Evolutionary conservation across 2,888 invertebrate species (phyloP), one percentile per base, ranked within the genome.

Genomic region (Napeogenes sylphis): DNA sequence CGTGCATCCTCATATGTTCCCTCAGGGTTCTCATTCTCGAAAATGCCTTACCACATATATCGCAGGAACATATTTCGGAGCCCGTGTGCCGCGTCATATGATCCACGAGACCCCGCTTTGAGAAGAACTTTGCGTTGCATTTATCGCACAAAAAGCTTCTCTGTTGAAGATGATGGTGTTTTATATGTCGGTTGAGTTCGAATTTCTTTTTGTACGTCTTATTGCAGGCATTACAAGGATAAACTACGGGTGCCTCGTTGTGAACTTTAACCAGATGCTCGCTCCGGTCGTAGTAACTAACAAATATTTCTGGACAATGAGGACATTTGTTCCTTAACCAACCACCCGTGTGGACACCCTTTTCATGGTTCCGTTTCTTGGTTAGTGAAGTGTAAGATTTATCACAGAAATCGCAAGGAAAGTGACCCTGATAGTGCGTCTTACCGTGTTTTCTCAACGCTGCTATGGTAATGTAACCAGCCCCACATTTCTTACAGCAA

Each of bases 391-490:
- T 91, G 73, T 92, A 92, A 10, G 84, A 78, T 71, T 92, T 92
- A 1, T 87, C 90, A 69, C 92, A 92, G 55, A 79, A 87, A 21
- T 84, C 84, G 71, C 92, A 92, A 0, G 91, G 91, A 66, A 92
- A 93, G 56, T 91, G 83, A 6, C 91, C 90, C 51, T 86, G 88
- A 2, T 84, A 87, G 71, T 91, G 91, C 0, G 88, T 90, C 69
- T 87, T 89, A 0, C 81, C 84, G 70, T 91, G 91, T 57, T 90
- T 89, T 45, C 88, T 79, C n/a, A 91, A 68, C 0, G 89, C 88
- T 2, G 87, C 86, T 45, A 89, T 89, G 0, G 90, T 90, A 0
- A 89, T 87, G 64, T 89, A 91, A 0, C 87, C 89, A 0, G 78
- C 83, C 0, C 87, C 90, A 68, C 91, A 91, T 71, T 88, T 88